Evolutionary conservation across 2,888 invertebrate species (phyloP).

Genomic region (Clitarchus hookeri): DNA sequence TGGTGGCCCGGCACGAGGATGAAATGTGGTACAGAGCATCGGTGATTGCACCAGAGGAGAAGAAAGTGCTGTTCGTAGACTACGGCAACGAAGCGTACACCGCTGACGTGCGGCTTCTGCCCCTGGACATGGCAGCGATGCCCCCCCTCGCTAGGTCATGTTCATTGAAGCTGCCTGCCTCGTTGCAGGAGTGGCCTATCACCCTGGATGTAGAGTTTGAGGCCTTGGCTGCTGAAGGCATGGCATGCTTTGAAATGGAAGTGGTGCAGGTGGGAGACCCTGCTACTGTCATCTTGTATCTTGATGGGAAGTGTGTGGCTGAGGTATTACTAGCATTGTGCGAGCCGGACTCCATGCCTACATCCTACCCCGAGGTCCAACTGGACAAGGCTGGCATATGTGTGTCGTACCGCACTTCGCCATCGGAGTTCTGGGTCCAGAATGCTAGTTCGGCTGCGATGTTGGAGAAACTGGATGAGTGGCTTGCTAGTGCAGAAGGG

Average conservation of each 20-base stretch:
- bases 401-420: slow-evolving; percentile 68
- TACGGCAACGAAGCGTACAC: slow-evolving; percentile 70
- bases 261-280: slow-evolving; percentile 69
- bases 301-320: slow-evolving; percentile 62
- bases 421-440: slow-evolving; percentile 76
- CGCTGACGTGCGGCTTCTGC: slow-evolving; percentile 63
- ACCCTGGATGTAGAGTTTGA: slow-evolving; percentile 67
- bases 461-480: slow-evolving; percentile 64
- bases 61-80: slow-evolving; percentile 69
- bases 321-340: slow-evolving; percentile 27
- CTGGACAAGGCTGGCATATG: slow-evolving; percentile 55
- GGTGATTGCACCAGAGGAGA: slow-evolving; percentile 56
- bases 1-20: slow-evolving; percentile 60
- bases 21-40: slow-evolving; percentile 70
- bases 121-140: slow-evolving; percentile 62
- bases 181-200: slow-evolving; percentile 65
- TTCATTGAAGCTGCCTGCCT: slow-evolving; percentile 63
- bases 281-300: slow-evolving; percentile 68
- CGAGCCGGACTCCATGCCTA: neutral
- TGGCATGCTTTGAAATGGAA: slow-evolving; percentile 70
- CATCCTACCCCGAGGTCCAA: neutral
- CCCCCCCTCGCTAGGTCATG: slow-evolving; percentile 68
- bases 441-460: slow-evolving; percentile 65
- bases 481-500: slow-evolving; percentile 61
- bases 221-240: slow-evolving; percentile 70